These are phyloP conservation scores for Dicentrarchus labrax DNA, from an alignment of 2,113 vertebrate species.

Conservation along the genomic window DNA sequence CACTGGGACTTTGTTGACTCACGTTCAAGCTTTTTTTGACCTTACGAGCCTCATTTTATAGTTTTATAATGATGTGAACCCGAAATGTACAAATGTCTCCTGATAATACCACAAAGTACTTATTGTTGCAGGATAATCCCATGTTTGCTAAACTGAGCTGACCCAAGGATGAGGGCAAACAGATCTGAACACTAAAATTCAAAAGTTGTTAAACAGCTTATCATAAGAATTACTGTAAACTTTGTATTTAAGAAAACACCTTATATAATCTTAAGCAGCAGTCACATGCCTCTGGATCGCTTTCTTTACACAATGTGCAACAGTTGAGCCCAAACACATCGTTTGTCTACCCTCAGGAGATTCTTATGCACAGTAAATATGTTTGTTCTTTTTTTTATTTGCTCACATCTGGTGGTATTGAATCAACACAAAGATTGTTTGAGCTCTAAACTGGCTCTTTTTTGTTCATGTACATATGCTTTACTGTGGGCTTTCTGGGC, in stretches of 20 bases:
- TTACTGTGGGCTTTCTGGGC: not conserved
- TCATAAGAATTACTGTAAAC: conserved; percentile 4
- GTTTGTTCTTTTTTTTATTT: not conserved
- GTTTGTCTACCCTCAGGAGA: not conserved
- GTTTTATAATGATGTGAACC: not conserved
- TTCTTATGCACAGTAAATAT: not conserved
- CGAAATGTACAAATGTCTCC: not conserved
- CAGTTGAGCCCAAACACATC: not conserved
- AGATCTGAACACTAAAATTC: conserved; percentile 5
- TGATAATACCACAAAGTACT: not conserved
- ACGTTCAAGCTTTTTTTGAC: not conserved
- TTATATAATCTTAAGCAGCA: conserved; percentile 11
- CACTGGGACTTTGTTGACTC: conserved; percentile 1
- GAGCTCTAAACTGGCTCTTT: not conserved
- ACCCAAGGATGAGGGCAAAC: conserved; percentile 18
- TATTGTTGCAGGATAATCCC: not conserved
- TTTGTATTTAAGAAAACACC: not conserved
- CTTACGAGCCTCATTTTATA: not conserved
- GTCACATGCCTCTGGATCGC: conserved; percentile 27
- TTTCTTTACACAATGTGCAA: conserved; percentile 3
- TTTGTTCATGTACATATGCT: not conserved
- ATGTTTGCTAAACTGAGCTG: not conserved
- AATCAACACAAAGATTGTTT: no score
- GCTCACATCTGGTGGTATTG: not conserved
- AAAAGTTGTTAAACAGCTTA: conserved; percentile 8